phyloP scores from a whole-genome alignment of 2,888 invertebrate genomes.

The Cephus sareptanus region DNA sequence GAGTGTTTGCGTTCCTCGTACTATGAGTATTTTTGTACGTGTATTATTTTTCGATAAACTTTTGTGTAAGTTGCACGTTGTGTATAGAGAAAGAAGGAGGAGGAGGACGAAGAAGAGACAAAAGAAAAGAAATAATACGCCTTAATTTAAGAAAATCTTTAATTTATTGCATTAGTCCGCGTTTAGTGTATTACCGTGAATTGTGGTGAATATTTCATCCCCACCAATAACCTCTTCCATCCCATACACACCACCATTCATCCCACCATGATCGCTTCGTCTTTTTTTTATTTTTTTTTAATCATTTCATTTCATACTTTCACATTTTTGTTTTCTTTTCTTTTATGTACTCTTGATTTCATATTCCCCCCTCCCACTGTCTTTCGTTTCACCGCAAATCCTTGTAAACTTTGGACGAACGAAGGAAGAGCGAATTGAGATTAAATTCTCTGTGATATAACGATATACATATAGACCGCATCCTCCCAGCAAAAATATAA shows the following conservation, averaged over 20 bases:
- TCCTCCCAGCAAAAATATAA: neutral
- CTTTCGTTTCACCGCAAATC: neutral
- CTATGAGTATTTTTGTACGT: slow-evolving; percentile 59
- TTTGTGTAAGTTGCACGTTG: slow-evolving; percentile 31
- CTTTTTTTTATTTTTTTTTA: slow-evolving; percentile 1
- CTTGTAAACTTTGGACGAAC: neutral
- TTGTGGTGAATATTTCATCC: neutral
- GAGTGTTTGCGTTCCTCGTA: slow-evolving; percentile 56
- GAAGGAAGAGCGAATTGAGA: slow-evolving; percentile 31
- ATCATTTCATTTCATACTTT: neutral
- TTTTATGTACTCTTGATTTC: slow-evolving; percentile 6
- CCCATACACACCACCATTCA: neutral
- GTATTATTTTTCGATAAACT: slow-evolving; percentile 57
- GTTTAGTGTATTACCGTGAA: slow-evolving; percentile 39
- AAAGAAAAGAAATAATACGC: neutral
- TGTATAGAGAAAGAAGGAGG: slow-evolving; percentile 34
- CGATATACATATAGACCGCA: slow-evolving; percentile 41
- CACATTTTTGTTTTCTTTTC: slow-evolving; percentile 11
- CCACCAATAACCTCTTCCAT: neutral
- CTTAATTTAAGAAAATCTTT: neutral
- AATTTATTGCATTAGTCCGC: slow-evolving; percentile 40
- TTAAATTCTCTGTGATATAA: slow-evolving; percentile 63
- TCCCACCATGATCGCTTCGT: neutral
- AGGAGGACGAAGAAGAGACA: neutral
- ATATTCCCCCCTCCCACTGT: neutral